phyloP scores from a whole-genome alignment of 1,140 invertebrate genomes.

The Hirudo medicinalis region DNA sequence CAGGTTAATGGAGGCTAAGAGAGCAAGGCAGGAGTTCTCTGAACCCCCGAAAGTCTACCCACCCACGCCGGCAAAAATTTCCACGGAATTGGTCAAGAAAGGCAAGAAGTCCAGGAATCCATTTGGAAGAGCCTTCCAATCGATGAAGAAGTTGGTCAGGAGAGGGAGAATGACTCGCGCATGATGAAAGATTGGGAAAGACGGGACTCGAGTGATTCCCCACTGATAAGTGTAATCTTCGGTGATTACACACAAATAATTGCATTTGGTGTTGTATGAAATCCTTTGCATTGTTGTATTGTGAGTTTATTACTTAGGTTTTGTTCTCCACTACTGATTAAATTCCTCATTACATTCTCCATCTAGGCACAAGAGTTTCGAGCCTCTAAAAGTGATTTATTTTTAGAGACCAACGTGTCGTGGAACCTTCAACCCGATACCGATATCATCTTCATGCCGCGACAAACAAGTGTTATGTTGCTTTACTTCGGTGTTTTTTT shows the following conservation, averaged over 20 bases:
- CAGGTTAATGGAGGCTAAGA: background rate
- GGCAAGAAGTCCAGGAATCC: background rate
- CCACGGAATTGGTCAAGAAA: background rate
- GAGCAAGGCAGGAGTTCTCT: background rate
- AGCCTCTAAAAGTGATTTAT: too few relatives aligned
- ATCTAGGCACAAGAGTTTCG: too few relatives aligned
- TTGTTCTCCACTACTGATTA: too few relatives aligned
- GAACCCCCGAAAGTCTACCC: background rate
- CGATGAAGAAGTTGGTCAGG: background rate
- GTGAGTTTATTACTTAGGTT: too few relatives aligned
- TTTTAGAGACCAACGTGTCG: too few relatives aligned
- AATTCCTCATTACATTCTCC: too few relatives aligned
- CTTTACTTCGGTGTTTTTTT: background rate
- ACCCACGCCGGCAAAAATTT: background rate
- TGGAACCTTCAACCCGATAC: too few relatives aligned
- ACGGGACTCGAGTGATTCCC: background rate
- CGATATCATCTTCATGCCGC: too few relatives aligned
- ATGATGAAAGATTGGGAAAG: background rate
- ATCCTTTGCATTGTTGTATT: background rate
- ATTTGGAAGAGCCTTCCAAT: background rate
- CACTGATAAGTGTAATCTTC: background rate
- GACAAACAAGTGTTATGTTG: too few relatives aligned
- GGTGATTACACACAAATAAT: background rate
- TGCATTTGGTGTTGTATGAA: background rate
- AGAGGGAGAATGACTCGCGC: background rate